Evolutionary conservation across 2,888 invertebrate genomes (phyloP), one percentile per base, ranked within the genome.

Genomic region (Malthinus seriepunctatus): DNA sequence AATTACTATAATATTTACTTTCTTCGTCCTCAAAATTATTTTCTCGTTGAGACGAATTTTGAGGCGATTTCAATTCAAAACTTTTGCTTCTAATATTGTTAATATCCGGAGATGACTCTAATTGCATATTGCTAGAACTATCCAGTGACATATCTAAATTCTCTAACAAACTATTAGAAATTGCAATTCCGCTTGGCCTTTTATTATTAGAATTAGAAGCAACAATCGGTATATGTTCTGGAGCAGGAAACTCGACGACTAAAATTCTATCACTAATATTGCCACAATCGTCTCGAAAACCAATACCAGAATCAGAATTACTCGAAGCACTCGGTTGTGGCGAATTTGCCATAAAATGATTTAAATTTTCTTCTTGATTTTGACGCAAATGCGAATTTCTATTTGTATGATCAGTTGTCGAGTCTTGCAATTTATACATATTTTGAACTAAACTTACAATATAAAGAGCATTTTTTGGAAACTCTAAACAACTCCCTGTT

Each of bases 231-330:
- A 70, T 63, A 44, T 73, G 74, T 37, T 75, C 69, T 56, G 76
- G 72, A 8, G 80, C 80, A 0, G 86, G 86, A 72, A 90, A 90
- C 72, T 92, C 91, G 0, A 90, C 89, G 0, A 90, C 87, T 32
- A 90, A 76, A 69, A 92, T 91, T 57, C 91, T 82, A 74, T 92
- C 93, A 0, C 91, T 90, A 50, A 92, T 87, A 71, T 91, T 91
- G 8, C 90, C 87, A 69, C 90, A 90, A 69, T 95, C 94, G 69
- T 95, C 95, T 64, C 93, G 87, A 71, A 95, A 95, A 0, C 96
- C 96, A 60, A 97, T 95, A 0, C 97, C 96, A 1, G 95, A 96
- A 76, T 97, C 97, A 55, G 95, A 95, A 76, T 95, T 96, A 68
- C 94, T 95, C 0, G 94, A 95, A 12, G 92, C 90, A 73, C 92